A percentile compares a stretch with the other conserved stretches of the same genome.
phyloP scores from a whole-genome alignment of 2,797 vertebrate genomes.

The Sarcoramphus papa region DNA sequence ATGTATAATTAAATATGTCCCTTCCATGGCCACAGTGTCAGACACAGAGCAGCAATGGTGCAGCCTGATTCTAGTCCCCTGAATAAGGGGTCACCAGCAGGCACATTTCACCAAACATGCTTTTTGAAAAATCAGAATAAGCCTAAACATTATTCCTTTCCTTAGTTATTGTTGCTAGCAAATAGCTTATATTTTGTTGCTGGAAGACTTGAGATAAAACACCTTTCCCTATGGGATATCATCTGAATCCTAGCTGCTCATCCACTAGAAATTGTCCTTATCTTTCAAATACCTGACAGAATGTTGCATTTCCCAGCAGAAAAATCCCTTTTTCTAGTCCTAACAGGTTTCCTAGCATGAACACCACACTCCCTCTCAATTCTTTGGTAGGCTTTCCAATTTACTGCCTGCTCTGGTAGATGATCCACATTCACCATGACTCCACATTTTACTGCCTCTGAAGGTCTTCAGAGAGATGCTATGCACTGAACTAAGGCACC shows the following conservation, averaged over 20 bases:
- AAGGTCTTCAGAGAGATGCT: neutral
- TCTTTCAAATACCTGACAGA: neutral
- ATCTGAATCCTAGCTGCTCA: neutral
- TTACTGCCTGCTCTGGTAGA: neutral
- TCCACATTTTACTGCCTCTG: neutral
- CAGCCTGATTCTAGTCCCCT: neutral
- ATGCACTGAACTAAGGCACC: neutral
- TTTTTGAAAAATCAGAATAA: neutral
- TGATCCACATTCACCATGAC: neutral
- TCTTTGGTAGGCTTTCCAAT: neutral
- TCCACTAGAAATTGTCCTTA: neutral
- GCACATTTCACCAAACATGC: neutral
- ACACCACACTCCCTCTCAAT: neutral
- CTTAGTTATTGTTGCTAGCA: neutral
- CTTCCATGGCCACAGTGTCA: neutral
- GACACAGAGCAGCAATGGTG: neutral
- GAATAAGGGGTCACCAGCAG: neutral
- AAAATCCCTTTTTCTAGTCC: neutral
- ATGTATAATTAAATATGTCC: conserved; percentile 17
- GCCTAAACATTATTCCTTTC: neutral
- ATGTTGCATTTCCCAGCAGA: neutral
- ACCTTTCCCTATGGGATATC: neutral
- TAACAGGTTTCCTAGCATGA: neutral
- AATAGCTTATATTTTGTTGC: neutral
- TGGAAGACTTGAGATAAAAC: neutral